Evolutionary conservation across 2,113 vertebrate species (phyloP), one percentile per base, ranked within the genome.

Genomic region (Vulpes ferrilata): DNA sequence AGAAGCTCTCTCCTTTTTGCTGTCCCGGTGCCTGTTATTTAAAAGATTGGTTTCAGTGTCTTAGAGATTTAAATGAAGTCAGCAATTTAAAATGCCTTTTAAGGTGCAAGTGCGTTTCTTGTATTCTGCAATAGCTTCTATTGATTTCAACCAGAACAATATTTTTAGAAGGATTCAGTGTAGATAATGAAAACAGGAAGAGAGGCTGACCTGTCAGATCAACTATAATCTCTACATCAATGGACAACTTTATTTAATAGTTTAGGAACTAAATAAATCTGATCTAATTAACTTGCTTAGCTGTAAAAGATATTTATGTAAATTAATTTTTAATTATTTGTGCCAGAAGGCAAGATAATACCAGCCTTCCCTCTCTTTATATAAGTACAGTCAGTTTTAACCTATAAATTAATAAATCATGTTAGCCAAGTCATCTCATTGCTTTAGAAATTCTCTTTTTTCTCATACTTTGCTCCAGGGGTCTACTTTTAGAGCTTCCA

Each of bases 141-240:
- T 95, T 95, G 94, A 98, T 98, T 98, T 98, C 59, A 97, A 64
- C 43, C 64, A 69, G 60, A 98, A 87, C 16, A 94, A 62, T 96
- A 97, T 88, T 98, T 98, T 97, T 51, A 59, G 78, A 96, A 92
- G 90, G 55, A 71, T 97, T 98, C 15, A 8, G 48, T 8, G 23
- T 48, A 93, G 15, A 12, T 97, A 93, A 97, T 89, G 90, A 96
- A 83, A 98, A 35, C 16, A 96, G 71, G 88, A 97, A 97, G 88
- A 95, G 88, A 90, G 59, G 81, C 43, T 96, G 76, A 92, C 55
- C 88, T 86, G 74, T 84, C 96, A 30, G 8, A 96, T 97, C 88
- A 98, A 95, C 69, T 97, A 53, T 97, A 97, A 98, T 98, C 96
- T 98, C 84, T 96, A 95, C 94, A 98, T 97, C 97, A 97, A 95